Conservation (phyloP, 2,888 invertebrate species). For the Coremacera marginata region DNA sequence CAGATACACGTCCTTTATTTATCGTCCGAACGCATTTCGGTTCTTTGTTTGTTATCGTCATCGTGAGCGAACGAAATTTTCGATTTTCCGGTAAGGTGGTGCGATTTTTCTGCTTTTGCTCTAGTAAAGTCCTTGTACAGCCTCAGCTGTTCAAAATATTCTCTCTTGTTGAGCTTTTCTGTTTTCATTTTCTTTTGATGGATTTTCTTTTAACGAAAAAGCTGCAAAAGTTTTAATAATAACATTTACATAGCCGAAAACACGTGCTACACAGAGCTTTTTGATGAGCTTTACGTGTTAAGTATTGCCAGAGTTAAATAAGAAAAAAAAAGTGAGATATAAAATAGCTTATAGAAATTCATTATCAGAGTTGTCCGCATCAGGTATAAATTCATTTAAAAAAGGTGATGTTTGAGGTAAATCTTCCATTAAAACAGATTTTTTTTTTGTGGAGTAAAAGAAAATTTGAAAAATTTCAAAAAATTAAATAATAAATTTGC, state of each 20-base stretch:
- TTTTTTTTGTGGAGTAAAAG: no score
- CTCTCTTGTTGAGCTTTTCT: conserved; percentile 5
- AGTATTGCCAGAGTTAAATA: no score
- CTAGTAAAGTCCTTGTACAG: neutral
- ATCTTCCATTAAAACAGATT: no score
- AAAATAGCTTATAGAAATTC: no score
- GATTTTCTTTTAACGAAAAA: neutral
- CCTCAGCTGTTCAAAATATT: neutral
- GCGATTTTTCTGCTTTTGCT: neutral
- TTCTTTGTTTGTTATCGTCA: conserved; percentile 20
- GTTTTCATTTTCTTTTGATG: neutral
- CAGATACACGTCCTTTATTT: conserved; percentile 29
- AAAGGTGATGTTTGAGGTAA: no score
- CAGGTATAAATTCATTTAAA: no score
- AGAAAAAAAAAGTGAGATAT: no score
- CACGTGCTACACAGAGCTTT: neutral
- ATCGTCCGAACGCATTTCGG: neutral
- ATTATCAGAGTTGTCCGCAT: no score
- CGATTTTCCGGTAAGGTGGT: neutral
- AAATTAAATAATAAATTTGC: no score
- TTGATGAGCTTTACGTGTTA: no score
- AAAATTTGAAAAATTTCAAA: no score
- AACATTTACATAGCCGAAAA: neutral
- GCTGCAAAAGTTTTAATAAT: neutral
- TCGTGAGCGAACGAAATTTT: neutral